phyloP scores from a whole-genome alignment of 1,140 invertebrate species.

The Rhagoletis zephyria region DNA sequence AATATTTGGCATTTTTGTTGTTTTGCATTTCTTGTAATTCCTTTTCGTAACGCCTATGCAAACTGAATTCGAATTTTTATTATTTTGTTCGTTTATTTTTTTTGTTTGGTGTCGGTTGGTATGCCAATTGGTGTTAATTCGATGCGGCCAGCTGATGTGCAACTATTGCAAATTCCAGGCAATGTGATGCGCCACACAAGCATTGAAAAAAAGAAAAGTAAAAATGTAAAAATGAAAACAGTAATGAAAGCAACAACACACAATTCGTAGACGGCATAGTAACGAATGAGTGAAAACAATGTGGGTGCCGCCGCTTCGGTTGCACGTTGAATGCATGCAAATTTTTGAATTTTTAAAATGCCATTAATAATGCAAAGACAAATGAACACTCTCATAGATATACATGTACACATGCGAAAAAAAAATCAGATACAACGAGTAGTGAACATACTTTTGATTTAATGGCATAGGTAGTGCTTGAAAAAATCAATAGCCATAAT shows the following conservation, averaged over 20 bases:
- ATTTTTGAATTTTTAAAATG: slow-evolving; percentile 29
- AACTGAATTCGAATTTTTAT: background rate
- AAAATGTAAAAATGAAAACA: background rate
- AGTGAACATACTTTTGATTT: background rate
- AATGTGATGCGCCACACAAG: background rate
- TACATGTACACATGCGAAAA: background rate
- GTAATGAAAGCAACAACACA: background rate
- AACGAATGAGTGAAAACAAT: background rate
- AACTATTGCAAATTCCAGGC: slow-evolving; percentile 16
- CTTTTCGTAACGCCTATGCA: background rate
- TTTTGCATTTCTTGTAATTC: background rate
- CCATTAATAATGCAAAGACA: slow-evolving; percentile 26
- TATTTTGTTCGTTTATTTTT: too few species aligned
- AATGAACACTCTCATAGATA: background rate
- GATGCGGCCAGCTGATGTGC: background rate
- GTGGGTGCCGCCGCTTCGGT: slow-evolving; percentile 17
- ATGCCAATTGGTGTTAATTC: slow-evolving; percentile 40
- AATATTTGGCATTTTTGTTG: slow-evolving; percentile 2
- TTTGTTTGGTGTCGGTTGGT: background rate
- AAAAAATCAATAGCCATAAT: slow-evolving; percentile 12
- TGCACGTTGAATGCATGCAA: slow-evolving; percentile 31
- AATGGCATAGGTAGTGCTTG: background rate
- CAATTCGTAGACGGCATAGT: background rate
- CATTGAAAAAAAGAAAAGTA: background rate
- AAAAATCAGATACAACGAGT: background rate